These are phyloP conservation scores for Neomorphus geoffroyi DNA, from an alignment of 2,797 vertebrate genomes.

Conservation along the genomic window DNA sequence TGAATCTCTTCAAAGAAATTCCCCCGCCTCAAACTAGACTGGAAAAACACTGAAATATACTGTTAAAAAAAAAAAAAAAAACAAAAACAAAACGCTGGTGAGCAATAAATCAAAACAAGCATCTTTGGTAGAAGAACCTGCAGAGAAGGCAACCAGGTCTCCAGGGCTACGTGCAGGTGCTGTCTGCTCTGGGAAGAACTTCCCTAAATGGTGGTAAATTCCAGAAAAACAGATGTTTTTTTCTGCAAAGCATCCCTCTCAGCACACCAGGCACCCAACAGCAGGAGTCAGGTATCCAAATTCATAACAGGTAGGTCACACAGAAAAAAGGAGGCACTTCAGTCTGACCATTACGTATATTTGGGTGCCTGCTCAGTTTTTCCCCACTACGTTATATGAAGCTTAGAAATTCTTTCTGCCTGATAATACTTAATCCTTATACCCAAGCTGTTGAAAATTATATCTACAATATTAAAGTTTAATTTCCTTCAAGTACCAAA, in stretches of 20 bases:
- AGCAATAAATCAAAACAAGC: background rate
- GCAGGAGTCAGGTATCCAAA: background rate
- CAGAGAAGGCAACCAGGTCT: background rate
- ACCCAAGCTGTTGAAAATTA: background rate
- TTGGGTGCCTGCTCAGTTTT: background rate
- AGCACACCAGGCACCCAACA: background rate
- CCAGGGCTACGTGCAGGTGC: background rate
- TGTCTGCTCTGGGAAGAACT: background rate
- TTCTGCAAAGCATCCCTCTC: background rate
- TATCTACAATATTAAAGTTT: slow-evolving; percentile 16
- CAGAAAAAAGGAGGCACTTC: background rate
- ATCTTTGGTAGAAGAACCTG: background rate
- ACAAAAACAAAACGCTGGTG: background rate
- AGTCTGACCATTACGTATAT: background rate
- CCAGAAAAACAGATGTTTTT: background rate
- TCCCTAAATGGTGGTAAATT: background rate
- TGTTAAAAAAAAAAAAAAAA: background rate
- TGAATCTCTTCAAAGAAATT: background rate
- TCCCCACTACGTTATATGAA: background rate
- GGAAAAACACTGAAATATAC: background rate
- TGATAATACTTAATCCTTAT: background rate
- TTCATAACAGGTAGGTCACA: background rate
- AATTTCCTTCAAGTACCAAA: slow-evolving; percentile 27
- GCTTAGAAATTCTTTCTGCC: background rate
- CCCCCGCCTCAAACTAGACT: background rate